Evolutionary conservation across 2,888 invertebrate species (phyloP), one percentile per base, ranked within the genome.

Genomic region (Agelastica alni): DNA sequence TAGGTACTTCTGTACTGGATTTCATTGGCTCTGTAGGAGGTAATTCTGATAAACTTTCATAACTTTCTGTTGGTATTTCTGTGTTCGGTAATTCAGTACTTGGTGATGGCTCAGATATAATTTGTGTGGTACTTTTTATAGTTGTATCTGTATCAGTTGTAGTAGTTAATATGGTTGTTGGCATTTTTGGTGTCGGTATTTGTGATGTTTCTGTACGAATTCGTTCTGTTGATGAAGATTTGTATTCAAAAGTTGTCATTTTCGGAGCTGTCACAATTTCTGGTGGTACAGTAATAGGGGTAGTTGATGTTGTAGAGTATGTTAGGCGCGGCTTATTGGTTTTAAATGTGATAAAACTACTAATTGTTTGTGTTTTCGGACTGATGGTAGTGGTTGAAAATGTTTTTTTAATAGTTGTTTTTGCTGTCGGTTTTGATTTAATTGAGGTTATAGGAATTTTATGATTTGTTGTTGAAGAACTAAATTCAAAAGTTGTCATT

Each of bases 351-450:
- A n/a, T n/a, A n/a, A n/a, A n/a, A n/a, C 10, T 31, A 31, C 9
- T 28, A 0, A 7, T 28, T 28, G 2, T 6, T 28, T 4, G 3
- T 12, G 32, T 14, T 12, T 10, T 36, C 3, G 26, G 6, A 16
- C 14, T 14, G 34, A 36, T 6, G 14, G 14, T 36, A 14, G 17
- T 36, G 14, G n/a, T 36, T 14, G 34, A 9, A 3, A 5, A 31
- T 31, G 5, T 31, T 31, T 31, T 7, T 16, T 34, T 34, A 9
- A 26, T 16, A 26, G 42, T 49, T 14, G 47, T 16, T 51, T 39
- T 51, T 47, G 39, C 47, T 16, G 56, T 18, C 5, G 44, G 45
- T 41, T 18, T 12, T 13, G 9, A 22, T n/a, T 18, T 39, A n/a
- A 31, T 44, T 3, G 55, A 28, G n/a, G 28, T 18, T 41, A 53